A percentile compares a stretch with the other conserved stretches of the same genome.
phyloP scores from a whole-genome alignment of 1,140 invertebrate genomes.

The Bombyx mandarina region DNA sequence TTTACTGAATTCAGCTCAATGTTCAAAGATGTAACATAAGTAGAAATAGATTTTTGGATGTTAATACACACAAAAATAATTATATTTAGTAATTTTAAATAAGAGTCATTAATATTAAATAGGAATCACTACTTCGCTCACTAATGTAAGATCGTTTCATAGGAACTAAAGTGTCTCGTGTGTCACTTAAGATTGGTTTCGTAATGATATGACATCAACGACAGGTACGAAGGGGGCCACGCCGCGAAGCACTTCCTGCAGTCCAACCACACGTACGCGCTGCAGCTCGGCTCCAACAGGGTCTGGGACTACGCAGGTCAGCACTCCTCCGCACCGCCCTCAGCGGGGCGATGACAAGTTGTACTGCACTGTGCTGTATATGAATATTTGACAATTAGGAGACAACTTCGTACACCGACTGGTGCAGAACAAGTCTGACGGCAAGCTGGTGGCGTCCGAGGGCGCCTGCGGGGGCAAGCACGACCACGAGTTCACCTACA shows the following conservation, averaged over 20 bases:
- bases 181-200: too few relatives aligned
- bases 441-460: constrained; percentile 91
- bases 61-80: too few relatives aligned
- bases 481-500: constrained; percentile 87
- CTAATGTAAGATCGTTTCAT: too few relatives aligned
- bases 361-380: background rate
- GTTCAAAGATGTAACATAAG: too few relatives aligned
- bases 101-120: too few relatives aligned
- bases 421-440: constrained; percentile 97
- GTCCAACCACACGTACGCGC: constrained; percentile 96
- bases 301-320: constrained; percentile 97
- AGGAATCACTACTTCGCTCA: too few relatives aligned
- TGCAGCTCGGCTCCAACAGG: constrained; percentile 94
- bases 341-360: background rate
- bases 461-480: constrained; percentile 82
- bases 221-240: constrained; percentile 78
- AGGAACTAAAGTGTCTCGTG: too few relatives aligned
- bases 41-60: too few relatives aligned
- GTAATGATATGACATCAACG: background rate
- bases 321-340: background rate
- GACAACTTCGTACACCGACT: constrained; percentile 98
- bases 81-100: too few relatives aligned
- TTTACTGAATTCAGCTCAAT: too few relatives aligned
- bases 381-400: constrained; percentile 45
- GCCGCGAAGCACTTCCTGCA: constrained; percentile 91